phyloP scores from a whole-genome alignment of 2,797 vertebrate genomes.

The Channallabes apus region DNA sequence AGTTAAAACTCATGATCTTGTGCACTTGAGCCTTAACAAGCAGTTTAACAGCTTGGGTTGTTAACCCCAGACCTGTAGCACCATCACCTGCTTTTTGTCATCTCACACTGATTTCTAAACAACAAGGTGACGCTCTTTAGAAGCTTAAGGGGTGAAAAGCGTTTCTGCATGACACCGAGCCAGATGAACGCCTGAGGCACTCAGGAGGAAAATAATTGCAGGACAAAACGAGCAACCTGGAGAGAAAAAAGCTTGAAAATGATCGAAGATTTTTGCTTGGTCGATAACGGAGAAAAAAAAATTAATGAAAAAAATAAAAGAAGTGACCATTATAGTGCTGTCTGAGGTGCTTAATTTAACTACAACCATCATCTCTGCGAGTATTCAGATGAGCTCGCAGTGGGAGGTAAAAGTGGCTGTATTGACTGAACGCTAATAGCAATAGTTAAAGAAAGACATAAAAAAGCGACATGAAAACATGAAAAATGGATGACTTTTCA shows the following conservation, averaged over 20 bases:
- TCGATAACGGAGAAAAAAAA: not conserved
- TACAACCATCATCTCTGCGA: not conserved
- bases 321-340: not conserved
- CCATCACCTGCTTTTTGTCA: not conserved
- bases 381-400: not conserved
- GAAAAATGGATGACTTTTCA: constrained; percentile 1
- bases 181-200: not conserved
- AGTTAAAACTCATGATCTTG: not conserved
- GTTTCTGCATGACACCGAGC: not conserved
- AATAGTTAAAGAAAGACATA: not conserved
- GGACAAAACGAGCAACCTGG: not conserved
- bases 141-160: not conserved
- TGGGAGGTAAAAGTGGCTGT: not conserved
- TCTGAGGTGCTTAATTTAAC: not conserved
- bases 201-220: not conserved
- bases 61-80: not conserved
- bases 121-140: not conserved
- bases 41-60: not conserved
- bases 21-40: not conserved
- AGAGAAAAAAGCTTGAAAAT: not conserved
- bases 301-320: not conserved
- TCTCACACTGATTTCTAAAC: not conserved
- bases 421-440: not conserved
- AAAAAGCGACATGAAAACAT: constrained; percentile 8
- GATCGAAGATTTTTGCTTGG: not conserved